Evolutionary conservation across 2,888 invertebrate species (phyloP).

Genomic region (Mongoloraphidia duomilia): DNA sequence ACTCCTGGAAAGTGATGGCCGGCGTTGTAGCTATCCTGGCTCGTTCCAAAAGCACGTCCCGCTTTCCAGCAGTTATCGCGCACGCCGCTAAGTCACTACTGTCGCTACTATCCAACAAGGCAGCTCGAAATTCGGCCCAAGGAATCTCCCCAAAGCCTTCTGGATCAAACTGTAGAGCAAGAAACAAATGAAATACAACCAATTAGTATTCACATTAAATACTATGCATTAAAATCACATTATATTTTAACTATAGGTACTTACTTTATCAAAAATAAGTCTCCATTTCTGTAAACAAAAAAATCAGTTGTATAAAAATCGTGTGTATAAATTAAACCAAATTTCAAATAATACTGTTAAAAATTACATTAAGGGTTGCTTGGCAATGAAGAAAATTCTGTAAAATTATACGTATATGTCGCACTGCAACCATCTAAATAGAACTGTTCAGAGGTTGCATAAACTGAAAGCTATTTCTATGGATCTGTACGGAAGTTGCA

Average conservation of each 20-base stretch:
- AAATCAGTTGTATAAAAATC: constrained; percentile 11
- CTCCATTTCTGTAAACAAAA: constrained; percentile 70
- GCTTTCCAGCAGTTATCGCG: constrained; percentile 20
- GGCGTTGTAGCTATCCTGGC: constrained; percentile 53
- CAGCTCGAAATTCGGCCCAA: constrained; percentile 67
- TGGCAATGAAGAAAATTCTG: no score
- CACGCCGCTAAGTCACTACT: constrained; percentile 27
- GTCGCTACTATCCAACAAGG: constrained; percentile 37
- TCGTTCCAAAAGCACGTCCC: constrained; percentile 51
- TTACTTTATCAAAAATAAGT: constrained; percentile 72
- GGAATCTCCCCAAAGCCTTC: constrained; percentile 90
- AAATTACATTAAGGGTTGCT: no score
- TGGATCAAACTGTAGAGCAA: constrained; percentile 60
- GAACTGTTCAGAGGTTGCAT: no score
- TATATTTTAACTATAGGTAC: constrained; percentile 11
- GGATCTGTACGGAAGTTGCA: no score
- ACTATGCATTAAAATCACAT: not conserved
- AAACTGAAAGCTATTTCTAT: no score
- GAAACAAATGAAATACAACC: constrained; percentile 24
- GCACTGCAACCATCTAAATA: no score
- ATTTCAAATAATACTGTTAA: no score
- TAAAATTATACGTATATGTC: no score
- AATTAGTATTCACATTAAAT: not conserved
- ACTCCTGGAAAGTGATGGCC: constrained; percentile 84
- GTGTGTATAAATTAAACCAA: no score